phyloP scores from a whole-genome alignment of 2,113 vertebrate genomes.

The Propithecus coquereli region DNA sequence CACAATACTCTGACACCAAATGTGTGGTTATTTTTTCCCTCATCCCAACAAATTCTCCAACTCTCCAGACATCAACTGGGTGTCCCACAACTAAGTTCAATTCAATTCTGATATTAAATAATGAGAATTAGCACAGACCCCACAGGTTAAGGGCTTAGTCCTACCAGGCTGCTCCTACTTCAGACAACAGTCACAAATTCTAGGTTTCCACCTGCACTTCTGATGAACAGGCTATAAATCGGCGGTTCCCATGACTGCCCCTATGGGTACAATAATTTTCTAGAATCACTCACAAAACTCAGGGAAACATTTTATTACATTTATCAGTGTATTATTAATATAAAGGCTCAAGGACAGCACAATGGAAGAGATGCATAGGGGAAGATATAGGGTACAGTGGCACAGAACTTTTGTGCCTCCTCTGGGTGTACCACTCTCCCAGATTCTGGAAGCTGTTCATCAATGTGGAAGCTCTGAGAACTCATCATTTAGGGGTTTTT shows the following conservation, averaged over 20 bases:
- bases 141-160: neutral
- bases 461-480: neutral
- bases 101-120: neutral
- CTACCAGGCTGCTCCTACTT: neutral
- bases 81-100: neutral
- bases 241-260: neutral
- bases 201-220: neutral
- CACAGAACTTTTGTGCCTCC: neutral
- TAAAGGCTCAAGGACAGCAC: neutral
- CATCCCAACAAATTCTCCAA: neutral
- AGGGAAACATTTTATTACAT: neutral
- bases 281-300: neutral
- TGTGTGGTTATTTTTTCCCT: neutral
- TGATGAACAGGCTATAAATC: neutral
- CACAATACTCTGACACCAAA: neutral
- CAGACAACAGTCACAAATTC: neutral
- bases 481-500: neutral
- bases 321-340: neutral
- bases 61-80: neutral
- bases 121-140: neutral
- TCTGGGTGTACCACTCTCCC: neutral
- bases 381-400: accelerated
- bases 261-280: neutral
- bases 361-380: accelerated
- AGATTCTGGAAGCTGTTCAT: neutral